Evolutionary conservation across 2,797 vertebrate genomes (phyloP).

Genomic region (Merluccius polli): DNA sequence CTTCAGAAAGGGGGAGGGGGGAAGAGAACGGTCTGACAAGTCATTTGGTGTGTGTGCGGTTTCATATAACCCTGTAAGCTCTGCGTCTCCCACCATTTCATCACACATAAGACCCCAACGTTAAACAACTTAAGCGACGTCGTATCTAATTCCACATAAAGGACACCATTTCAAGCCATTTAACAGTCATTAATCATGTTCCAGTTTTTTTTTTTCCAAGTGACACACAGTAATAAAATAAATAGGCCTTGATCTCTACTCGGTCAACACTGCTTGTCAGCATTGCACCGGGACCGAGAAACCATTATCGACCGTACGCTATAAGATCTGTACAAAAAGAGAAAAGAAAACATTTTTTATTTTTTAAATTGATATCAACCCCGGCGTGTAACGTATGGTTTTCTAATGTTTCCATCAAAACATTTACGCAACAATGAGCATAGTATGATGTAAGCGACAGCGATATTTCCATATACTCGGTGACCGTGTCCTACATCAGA

Average conservation of each 20-base stretch:
- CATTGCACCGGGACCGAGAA: neutral
- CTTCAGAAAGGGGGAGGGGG: constrained; percentile 14
- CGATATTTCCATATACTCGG: constrained; percentile 1
- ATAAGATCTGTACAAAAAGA: neutral
- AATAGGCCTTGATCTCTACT: neutral
- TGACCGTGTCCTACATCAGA: constrained; percentile 15
- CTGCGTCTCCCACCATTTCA: neutral
- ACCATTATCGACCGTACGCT: neutral
- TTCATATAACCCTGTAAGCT: constrained; percentile 47
- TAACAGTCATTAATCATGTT: neutral
- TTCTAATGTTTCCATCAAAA: constrained; percentile 1
- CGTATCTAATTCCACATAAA: neutral
- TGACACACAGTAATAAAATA: neutral
- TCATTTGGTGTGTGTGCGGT: constrained; percentile 29
- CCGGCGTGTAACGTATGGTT: neutral
- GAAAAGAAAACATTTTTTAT: neutral
- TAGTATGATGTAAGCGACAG: no score
- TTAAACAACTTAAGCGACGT: neutral
- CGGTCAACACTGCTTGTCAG: neutral
- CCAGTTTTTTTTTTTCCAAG: neutral
- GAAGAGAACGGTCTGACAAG: constrained; percentile 31
- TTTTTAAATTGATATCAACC: neutral
- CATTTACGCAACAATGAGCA: neutral
- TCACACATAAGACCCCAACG: constrained; percentile 1
- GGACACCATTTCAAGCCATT: neutral